Conservation (phyloP, 2,888 invertebrate genomes). For the Acanthosepion lycidas region DNA sequence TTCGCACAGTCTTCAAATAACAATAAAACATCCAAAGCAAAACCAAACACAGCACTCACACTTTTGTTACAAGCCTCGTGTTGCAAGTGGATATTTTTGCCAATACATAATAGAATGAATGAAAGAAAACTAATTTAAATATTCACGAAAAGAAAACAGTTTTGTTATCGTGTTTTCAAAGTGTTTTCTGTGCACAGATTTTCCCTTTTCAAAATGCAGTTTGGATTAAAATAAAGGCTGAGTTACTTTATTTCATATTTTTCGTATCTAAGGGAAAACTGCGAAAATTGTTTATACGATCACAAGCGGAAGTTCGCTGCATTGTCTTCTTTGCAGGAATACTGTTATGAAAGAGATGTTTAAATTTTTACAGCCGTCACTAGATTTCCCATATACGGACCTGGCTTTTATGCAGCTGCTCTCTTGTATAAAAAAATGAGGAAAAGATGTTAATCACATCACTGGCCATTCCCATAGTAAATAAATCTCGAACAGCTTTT, state of each 20-base stretch:
- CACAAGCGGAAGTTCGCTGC: neutral
- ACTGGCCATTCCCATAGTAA: no score
- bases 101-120: neutral
- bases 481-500: no score
- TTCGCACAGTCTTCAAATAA: neutral
- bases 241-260: neutral
- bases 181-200: no score
- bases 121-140: conserved; percentile 12
- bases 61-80: neutral
- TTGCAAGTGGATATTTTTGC: neutral
- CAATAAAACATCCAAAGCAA: neutral
- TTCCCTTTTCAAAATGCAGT: neutral
- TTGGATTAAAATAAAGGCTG: neutral
- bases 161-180: neutral
- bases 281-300: neutral
- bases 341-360: no score
- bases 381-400: no score
- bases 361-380: no score
- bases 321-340: neutral
- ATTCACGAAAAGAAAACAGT: neutral
- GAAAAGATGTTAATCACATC: no score
- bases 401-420: no score
- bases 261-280: neutral
- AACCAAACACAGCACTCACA: neutral
- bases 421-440: no score